phyloP scores from a whole-genome alignment of 2,888 invertebrate species.

The Ichneumon xanthorius region DNA sequence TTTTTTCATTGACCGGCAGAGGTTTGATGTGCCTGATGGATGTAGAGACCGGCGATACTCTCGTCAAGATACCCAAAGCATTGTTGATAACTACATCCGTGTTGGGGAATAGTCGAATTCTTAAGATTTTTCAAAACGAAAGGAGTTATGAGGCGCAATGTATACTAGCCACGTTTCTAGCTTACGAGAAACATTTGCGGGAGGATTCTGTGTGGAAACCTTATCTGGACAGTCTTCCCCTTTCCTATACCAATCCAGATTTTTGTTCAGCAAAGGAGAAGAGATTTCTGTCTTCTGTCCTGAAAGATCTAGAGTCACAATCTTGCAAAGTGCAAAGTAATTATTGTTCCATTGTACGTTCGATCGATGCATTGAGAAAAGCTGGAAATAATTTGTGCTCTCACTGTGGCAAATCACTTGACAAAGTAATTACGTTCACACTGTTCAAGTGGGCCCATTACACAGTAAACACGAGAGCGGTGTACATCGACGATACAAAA shows the following conservation, averaged over 20 bases:
- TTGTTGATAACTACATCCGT: slow-evolving; percentile 85
- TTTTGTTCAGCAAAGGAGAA: slow-evolving; percentile 88
- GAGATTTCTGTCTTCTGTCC: slow-evolving; percentile 86
- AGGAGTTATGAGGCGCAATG: slow-evolving; percentile 87
- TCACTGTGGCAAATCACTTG: slow-evolving; percentile 84
- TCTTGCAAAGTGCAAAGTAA: slow-evolving; percentile 70
- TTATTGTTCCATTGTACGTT: slow-evolving; percentile 72
- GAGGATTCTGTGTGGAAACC: slow-evolving; percentile 87
- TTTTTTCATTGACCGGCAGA: slow-evolving; percentile 90
- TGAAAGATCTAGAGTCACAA: slow-evolving; percentile 80
- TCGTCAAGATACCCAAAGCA: slow-evolving; percentile 86
- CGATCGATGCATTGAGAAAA: slow-evolving; percentile 68
- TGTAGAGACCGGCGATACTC: slow-evolving; percentile 85
- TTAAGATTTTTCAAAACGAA: slow-evolving; percentile 73
- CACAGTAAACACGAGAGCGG: slow-evolving; percentile 94
- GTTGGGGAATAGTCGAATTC: slow-evolving; percentile 79
- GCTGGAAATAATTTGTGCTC: slow-evolving; percentile 76
- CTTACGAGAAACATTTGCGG: slow-evolving; percentile 88
- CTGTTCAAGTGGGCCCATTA: slow-evolving; percentile 93
- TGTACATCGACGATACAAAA: slow-evolving; percentile 89
- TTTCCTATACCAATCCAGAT: slow-evolving; percentile 89
- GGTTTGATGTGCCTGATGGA: slow-evolving; percentile 87
- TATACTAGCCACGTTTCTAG: slow-evolving; percentile 90
- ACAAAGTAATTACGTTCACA: slow-evolving; percentile 86
- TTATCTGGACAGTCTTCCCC: slow-evolving; percentile 90